Base-by-base conservation (phyloP, 2,888 invertebrate species). In the Tenodera sinensis region DNA sequence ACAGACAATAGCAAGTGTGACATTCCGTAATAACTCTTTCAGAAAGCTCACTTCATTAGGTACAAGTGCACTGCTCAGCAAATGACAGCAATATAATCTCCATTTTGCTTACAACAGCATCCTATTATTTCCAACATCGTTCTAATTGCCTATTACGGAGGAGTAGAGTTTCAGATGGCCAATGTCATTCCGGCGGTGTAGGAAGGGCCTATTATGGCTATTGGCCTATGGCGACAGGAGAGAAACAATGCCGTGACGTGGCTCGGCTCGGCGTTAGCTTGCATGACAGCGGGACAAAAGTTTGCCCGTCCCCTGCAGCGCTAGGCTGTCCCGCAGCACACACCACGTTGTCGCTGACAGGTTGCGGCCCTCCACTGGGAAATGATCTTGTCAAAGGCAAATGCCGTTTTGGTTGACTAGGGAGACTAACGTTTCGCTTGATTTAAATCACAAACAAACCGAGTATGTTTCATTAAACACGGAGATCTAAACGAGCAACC, bases 201-300 rank as follows among this genome's bases (percentile, higher is more conserved):
- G 30, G 81, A 87, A 42, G 87, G 87, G 42, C 34, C 25, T 87
- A 87, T 87, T 82, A 83, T 83, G 54, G 83, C n/a, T 34, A 34
- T 81, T 87, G 87, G 82, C 87, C 83, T 83, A 14, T 87, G 83
- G 87, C 87, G 87, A 87, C 87, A 82, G 87, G 30, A 83, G 25
- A 82, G 82, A 28, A 83, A 82, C 87, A 87, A 88, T 47, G 27
- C 27, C 15, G 54, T 47, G 81, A 34, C 34, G 81, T 28, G 8
- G 27, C n/a, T n/a, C n/a, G n/a, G n/a, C 87, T 28, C 30, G 71
- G 88, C 83, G 83, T n/a, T 83, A 83, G 87, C 82, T 34, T 83
- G 87, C 82, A 83, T 83, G 87, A 87, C 87, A 87, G 83, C 82
- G 82, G 54, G 54, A 71, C 54, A 71, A 71, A 71, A 71, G 82